Percentiles rank a stretch among this genome's conserved stretches.
Conservation (phyloP, 2,113 vertebrate genomes). For the Pseudolaguvia tuberculata region DNA sequence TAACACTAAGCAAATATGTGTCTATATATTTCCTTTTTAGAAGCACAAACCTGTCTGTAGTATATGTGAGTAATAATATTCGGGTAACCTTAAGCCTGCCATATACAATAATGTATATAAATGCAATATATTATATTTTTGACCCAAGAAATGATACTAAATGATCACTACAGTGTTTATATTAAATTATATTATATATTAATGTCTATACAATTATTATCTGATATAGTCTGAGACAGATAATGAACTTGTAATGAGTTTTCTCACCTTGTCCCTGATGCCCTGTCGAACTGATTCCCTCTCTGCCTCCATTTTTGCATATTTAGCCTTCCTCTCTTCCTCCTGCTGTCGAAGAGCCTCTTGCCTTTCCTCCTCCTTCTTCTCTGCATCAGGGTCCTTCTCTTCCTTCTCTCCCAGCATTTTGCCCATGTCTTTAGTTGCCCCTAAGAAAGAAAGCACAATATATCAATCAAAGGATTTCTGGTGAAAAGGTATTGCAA, state of each 20-base stretch:
- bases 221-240: not conserved
- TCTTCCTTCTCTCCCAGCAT: constrained; percentile 97
- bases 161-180: not conserved
- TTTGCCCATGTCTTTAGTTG: constrained; percentile 99
- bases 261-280: constrained; percentile 90
- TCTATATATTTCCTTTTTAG: not conserved
- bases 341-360: constrained; percentile 94
- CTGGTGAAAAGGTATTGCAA: constrained; percentile 3
- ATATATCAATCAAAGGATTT: constrained; percentile 31
- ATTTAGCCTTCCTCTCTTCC: constrained; percentile 93
- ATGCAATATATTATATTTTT: not conserved
- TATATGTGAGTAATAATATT: not conserved
- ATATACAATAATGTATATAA: not conserved
- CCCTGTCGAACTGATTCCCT: constrained; percentile 95
- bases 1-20: constrained; percentile 11
- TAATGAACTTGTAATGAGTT: not conserved
- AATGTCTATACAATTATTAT: not conserved
- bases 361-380: constrained; percentile 96
- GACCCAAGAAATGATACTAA: not conserved
- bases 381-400: constrained; percentile 92
- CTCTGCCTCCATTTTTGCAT: constrained; percentile 91
- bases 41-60: not conserved
- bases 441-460: constrained; percentile 68
- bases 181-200: not conserved
- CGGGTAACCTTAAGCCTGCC: not conserved